Evolutionary conservation across 2,797 vertebrate species (phyloP).

Genomic region (Aldrovandia affinis): DNA sequence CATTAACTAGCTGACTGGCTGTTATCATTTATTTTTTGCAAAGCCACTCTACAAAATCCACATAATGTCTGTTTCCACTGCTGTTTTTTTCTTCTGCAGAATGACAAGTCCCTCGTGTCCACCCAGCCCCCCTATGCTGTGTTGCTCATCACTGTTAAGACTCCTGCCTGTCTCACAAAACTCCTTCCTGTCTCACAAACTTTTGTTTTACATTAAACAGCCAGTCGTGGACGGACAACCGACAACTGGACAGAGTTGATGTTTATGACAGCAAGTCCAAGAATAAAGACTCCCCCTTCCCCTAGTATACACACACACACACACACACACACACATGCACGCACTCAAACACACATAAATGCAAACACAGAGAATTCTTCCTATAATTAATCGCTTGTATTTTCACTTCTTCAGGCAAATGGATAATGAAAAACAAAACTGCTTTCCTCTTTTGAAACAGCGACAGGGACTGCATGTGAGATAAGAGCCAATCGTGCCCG

Average conservation of each 20-base stretch:
- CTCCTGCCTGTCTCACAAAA: conserved; percentile 69
- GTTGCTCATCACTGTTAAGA: conserved; percentile 65
- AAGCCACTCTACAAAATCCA: conserved; percentile 49
- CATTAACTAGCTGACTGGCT: not conserved
- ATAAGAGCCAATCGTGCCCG: conserved; percentile 36
- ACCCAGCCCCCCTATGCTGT: conserved; percentile 54
- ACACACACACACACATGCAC: not conserved
- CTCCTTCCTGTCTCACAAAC: too few species aligned
- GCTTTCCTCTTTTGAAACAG: conserved; percentile 44
- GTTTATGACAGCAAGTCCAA: not conserved
- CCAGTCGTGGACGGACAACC: not conserved
- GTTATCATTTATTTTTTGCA: conserved; percentile 15
- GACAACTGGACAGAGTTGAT: too few species aligned
- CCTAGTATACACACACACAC: not conserved
- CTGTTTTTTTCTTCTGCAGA: conserved; percentile 58
- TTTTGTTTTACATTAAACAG: conserved; percentile 12
- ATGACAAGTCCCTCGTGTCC: conserved; percentile 63
- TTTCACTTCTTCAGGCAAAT: not conserved
- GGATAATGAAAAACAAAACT: not conserved
- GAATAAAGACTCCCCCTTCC: too few species aligned
- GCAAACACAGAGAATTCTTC: not conserved
- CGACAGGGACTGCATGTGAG: conserved; percentile 50
- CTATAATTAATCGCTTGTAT: not conserved
- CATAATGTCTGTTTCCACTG: conserved; percentile 61
- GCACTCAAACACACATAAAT: not conserved